Percentiles rank a stretch among this genome's conserved stretches.
These are phyloP conservation scores for Rhamphomyia laevipes DNA, from an alignment of 2,888 invertebrate species.

Conservation along the genomic window DNA sequence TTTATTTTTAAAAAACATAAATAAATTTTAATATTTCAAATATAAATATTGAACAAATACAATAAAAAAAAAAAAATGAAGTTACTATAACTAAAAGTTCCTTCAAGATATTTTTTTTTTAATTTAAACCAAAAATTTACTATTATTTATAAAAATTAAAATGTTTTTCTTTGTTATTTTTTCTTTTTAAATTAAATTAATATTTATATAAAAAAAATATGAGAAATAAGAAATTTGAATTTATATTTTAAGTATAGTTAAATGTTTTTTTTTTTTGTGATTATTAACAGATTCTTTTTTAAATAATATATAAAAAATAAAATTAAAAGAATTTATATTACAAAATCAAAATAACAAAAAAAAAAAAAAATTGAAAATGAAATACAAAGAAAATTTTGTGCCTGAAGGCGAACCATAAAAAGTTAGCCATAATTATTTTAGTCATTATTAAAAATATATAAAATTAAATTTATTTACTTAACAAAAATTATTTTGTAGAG, in stretches of 20 bases:
- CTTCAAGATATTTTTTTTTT: too few species aligned
- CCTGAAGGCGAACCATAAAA: too few species aligned
- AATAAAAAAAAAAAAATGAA: too few species aligned
- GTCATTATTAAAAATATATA: background rate
- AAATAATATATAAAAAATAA: too few species aligned
- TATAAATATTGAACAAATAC: too few species aligned
- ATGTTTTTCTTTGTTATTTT: constrained; percentile 1
- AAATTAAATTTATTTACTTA: background rate
- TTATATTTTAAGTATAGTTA: constrained; percentile 6
- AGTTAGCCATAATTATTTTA: too few species aligned
- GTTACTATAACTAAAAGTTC: too few species aligned
- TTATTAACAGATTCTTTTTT: constrained; percentile 5
- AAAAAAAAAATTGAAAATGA: constrained; percentile 2
- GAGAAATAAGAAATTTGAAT: constrained; percentile 10
- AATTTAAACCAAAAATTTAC: background rate
- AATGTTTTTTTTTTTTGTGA: background rate
- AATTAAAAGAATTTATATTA: too few species aligned
- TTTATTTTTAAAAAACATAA: too few species aligned
- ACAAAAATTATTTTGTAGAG: too few species aligned
- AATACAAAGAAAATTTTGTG: constrained; percentile 1
- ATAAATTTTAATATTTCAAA: too few species aligned
- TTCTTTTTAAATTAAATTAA: background rate
- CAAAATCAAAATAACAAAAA: constrained; percentile 1
- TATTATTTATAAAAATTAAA: background rate
- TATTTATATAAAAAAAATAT: constrained; percentile 5